Conservation (phyloP, 2,113 vertebrate species). For the Gorsachius goisagi region DNA sequence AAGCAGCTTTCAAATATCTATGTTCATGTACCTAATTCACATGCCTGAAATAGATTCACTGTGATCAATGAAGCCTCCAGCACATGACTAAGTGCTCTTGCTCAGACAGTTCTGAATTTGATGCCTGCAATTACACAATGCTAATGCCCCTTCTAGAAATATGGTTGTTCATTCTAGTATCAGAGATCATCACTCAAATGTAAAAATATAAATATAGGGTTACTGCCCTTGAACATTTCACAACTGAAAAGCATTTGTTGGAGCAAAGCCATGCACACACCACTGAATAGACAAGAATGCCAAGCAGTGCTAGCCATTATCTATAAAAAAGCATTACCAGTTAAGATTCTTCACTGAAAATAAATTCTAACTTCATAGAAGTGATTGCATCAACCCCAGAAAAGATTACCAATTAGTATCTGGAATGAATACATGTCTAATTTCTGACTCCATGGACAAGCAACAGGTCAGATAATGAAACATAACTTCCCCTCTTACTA, state of each 20-base stretch:
- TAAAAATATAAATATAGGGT: not conserved
- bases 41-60: not conserved
- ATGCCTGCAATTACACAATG: not conserved
- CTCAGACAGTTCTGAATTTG: not conserved
- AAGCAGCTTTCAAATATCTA: not conserved
- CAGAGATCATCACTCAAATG: not conserved
- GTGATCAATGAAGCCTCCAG: not conserved
- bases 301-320: not conserved
- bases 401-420: not conserved
- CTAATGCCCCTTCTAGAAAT: not conserved
- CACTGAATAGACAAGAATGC: not conserved
- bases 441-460: not conserved
- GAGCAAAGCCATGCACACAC: not conserved
- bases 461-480: not conserved
- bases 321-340: not conserved
- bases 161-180: not conserved
- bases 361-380: not conserved
- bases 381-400: not conserved
- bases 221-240: not conserved
- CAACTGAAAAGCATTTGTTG: not conserved
- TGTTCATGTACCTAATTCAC: not conserved
- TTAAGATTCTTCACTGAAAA: not conserved
- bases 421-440: not conserved
- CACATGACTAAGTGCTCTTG: not conserved
- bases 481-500: not conserved